A percentile compares a stretch with the other conserved stretches of the same genome.
Evolutionary conservation across 2,113 vertebrate species (phyloP).

Genomic region (Chlorodrepanis virens): DNA sequence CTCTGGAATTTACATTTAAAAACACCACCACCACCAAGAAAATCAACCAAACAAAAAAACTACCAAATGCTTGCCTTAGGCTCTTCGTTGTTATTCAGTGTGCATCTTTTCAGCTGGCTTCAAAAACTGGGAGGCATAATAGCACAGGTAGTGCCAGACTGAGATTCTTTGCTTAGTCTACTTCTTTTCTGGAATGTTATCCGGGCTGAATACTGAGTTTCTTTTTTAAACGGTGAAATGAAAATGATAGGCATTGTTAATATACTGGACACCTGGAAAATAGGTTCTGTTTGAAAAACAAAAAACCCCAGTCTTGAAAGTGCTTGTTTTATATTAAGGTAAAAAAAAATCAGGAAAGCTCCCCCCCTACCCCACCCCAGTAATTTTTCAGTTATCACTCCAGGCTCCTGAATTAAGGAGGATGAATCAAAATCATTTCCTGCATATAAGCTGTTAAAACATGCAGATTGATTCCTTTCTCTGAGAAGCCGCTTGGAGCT

Average conservation of each 20-base stretch:
- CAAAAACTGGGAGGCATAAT: not conserved
- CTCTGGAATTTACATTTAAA: not conserved
- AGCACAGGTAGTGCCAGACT: not conserved
- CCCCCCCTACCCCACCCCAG: no score
- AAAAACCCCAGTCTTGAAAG: not conserved
- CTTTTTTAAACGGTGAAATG: not conserved
- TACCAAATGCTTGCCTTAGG: not conserved
- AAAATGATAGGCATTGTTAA: fast-evolving
- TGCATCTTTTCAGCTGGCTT: not conserved
- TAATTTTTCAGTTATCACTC: not conserved
- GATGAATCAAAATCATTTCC: not conserved
- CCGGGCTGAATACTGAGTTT: not conserved
- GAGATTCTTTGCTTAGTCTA: not conserved
- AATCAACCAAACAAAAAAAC: not conserved
- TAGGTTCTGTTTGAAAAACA: not conserved
- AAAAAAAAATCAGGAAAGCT: not conserved
- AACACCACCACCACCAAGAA: not conserved
- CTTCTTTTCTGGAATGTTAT: not conserved
- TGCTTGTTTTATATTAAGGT: not conserved
- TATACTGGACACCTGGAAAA: not conserved
- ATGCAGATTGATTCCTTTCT: not conserved
- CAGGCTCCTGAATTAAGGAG: not conserved
- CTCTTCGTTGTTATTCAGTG: not conserved
- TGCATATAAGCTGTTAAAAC: not conserved
- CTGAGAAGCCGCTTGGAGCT: not conserved